Conservation (phyloP, 1,140 invertebrate genomes). For the Drosophila subpulchrella region DNA sequence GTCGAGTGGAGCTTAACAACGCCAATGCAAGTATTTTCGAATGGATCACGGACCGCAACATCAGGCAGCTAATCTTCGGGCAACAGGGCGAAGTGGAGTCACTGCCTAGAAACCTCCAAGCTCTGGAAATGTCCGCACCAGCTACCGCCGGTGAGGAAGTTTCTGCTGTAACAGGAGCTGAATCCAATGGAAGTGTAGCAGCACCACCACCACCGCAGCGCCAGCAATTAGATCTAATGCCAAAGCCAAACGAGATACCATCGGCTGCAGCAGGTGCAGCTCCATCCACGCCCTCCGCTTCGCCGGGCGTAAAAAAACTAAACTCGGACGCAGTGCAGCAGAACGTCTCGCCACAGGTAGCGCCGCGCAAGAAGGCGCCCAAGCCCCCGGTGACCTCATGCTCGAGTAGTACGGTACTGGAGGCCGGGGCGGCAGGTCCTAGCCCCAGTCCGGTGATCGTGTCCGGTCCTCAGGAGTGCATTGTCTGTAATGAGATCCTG, state of each 20-base stretch:
- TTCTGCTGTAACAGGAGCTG: conserved; percentile 12
- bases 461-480: conserved; percentile 87
- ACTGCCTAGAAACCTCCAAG: conserved; percentile 40
- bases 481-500: conserved; percentile 90
- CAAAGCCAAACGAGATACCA: conserved; percentile 44
- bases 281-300: conserved; percentile 39
- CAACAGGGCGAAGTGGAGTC: conserved; percentile 43
- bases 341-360: conserved; percentile 65
- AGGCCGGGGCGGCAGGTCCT: conserved; percentile 45
- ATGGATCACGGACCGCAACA: conserved; percentile 81
- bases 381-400: conserved; percentile 56
- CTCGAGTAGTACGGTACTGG: conserved; percentile 28
- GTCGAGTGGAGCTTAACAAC: conserved; percentile 88
- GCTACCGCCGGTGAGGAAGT: conserved; percentile 8
- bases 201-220: conserved; percentile 39
- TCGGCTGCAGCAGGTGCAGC: conserved; percentile 40
- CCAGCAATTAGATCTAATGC: conserved; percentile 35
- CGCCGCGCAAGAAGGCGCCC: conserved; percentile 81
- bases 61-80: conserved; percentile 75
- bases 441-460: conserved; percentile 23
- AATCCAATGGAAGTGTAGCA: conserved; percentile 22
- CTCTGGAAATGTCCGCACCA: conserved; percentile 31
- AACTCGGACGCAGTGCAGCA: conserved; percentile 65
- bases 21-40: conserved; percentile 83
- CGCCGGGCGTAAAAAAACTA: conserved; percentile 69